phyloP scores from a whole-genome alignment of 1,140 invertebrate species.

The Myzus persicae region DNA sequence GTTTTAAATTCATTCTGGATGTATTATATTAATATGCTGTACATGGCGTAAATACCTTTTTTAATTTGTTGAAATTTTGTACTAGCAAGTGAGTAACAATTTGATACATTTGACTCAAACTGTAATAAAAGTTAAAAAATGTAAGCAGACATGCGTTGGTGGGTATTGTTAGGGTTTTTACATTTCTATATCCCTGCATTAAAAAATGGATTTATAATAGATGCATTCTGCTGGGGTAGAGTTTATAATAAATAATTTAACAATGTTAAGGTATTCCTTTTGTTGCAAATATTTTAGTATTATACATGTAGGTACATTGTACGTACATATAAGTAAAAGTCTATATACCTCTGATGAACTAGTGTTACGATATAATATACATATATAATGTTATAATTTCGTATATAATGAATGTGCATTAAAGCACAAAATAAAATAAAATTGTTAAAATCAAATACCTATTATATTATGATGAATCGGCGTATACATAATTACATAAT shows the following conservation, averaged over 20 bases:
- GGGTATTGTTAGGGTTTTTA: background rate
- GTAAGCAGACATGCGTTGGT: background rate
- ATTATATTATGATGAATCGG: background rate
- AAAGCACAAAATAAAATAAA: background rate
- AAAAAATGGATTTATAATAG: background rate
- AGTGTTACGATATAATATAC: background rate
- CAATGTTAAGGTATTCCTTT: background rate
- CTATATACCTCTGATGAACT: background rate
- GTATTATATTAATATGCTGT: background rate
- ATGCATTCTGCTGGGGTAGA: background rate
- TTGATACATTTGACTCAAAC: background rate
- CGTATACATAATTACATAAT: background rate
- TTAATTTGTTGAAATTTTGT: background rate
- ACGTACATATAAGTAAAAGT: background rate
- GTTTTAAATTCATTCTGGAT: background rate
- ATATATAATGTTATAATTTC: background rate
- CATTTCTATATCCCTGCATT: background rate
- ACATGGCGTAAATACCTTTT: background rate
- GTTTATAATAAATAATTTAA: background rate
- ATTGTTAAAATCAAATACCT: conserved; percentile 6
- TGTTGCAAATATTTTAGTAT: background rate
- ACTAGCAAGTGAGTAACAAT: background rate
- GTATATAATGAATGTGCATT: background rate
- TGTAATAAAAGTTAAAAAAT: background rate
- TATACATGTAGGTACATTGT: background rate